Evolutionary conservation across 1,140 invertebrate species (phyloP).

Genomic region (Marisa cornuarietis): DNA sequence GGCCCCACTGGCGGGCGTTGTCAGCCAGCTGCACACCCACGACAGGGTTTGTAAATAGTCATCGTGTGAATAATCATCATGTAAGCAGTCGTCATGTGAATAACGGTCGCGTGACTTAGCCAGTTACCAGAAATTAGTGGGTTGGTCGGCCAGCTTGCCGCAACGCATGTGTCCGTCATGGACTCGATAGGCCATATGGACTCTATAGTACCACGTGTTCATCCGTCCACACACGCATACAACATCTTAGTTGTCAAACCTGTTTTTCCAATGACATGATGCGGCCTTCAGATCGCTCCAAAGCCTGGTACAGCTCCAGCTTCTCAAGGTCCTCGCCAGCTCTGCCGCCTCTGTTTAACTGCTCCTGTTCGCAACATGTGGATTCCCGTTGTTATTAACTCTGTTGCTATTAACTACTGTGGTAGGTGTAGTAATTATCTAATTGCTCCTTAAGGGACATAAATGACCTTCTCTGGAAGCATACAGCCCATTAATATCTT

Average conservation of each 20-base stretch:
- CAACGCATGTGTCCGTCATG: neutral
- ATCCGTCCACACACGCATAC: neutral
- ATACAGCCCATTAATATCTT: too few species aligned
- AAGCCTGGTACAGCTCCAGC: conserved; percentile 60
- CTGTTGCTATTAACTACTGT: too few species aligned
- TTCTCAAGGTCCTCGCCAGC: conserved; percentile 54
- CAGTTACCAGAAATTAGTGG: too few species aligned
- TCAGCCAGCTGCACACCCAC: conserved; percentile 50
- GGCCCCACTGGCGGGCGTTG: conserved; percentile 60
- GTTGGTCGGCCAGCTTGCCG: too few species aligned
- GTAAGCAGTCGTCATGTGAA: too few species aligned
- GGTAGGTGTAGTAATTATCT: too few species aligned
- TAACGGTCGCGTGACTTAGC: too few species aligned
- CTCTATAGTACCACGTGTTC: neutral
- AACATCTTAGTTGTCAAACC: conserved; percentile 32
- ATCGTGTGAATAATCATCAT: too few species aligned
- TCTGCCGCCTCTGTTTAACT: conserved; percentile 36
- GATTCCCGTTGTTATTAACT: too few species aligned
- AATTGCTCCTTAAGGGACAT: too few species aligned
- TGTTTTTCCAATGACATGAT: conserved; percentile 62
- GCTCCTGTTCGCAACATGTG: conserved; percentile 36
- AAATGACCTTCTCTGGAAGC: too few species aligned
- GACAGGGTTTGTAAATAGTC: too few species aligned
- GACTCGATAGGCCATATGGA: neutral
- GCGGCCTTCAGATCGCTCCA: conserved; percentile 60